Conservation (phyloP, 2,888 invertebrate species). For the Protonemura montana region DNA sequence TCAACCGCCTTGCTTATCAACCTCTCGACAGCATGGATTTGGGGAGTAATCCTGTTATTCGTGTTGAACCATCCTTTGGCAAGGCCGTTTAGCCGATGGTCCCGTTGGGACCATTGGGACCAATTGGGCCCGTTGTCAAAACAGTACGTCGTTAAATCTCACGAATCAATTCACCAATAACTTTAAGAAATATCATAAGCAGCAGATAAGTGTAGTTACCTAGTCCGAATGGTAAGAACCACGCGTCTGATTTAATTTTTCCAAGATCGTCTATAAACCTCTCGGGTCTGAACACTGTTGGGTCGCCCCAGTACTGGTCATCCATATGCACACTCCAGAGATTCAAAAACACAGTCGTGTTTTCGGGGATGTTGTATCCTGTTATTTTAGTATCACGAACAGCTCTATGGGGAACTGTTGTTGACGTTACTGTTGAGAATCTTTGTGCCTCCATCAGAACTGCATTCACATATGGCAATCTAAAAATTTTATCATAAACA, state of each 20-base stretch:
- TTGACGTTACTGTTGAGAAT: constrained; percentile 51
- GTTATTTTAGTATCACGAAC: constrained; percentile 49
- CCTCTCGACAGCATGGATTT: no score
- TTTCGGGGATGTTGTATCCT: constrained; percentile 49
- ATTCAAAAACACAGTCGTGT: constrained; percentile 50
- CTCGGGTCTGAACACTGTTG: constrained; percentile 52
- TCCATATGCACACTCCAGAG: constrained; percentile 52
- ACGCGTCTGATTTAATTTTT: not conserved
- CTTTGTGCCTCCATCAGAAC: constrained; percentile 53
- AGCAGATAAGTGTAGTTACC: not conserved
- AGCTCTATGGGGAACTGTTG: constrained; percentile 52
- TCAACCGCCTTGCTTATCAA: no score
- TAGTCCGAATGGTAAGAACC: constrained; percentile 25
- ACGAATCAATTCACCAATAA: no score
- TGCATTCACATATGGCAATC: constrained; percentile 53
- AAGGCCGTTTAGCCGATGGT: no score
- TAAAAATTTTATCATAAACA: no score
- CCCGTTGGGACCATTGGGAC: no score
- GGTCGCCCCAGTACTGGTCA: constrained; percentile 52
- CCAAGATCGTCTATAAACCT: not conserved
- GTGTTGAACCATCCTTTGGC: no score
- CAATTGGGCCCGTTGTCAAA: no score
- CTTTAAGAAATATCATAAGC: no score
- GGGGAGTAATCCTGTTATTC: no score
- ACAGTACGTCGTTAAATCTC: no score